Evolutionary conservation across 2,797 vertebrate genomes (phyloP), one percentile per base, ranked within the genome.

Genomic region (Falco naumanni): DNA sequence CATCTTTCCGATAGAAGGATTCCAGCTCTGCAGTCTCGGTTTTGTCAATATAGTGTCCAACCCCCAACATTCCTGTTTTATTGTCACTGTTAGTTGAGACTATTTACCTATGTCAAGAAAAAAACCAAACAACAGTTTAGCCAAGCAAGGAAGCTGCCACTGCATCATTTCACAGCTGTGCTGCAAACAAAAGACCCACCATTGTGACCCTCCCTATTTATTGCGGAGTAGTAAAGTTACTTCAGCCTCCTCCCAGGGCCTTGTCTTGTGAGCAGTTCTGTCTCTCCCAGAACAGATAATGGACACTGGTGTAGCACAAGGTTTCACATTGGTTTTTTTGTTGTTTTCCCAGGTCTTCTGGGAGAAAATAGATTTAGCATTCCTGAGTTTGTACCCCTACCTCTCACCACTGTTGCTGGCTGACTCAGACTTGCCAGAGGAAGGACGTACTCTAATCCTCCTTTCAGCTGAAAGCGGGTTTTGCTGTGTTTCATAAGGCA

Each of bases 1-100:
- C 72, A 85, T 95, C 84, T 92, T 94, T 86, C 75, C 74, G 71
- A 34, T 57, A 79, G 80, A 12, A 92, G 47, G 39, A 93, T 95
- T 95, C 69, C 53, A 93, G 70, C 19, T 48, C 43, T 87, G 68
- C 68, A 92, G 53, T 84, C 56, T 91, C 75, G 33, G 41, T 87
- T 90, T 95, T 90, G 77, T 90, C 80, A 74, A 89, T 95, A 87
- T 13, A 84, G 26, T 37, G 15, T 39, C 45, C 79, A 95, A 13
- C 11, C 7, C 33, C 56, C 90, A 80, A 47, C 43, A 75, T 70
- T 39, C 37, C 13, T 76, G 10, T 51, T 85, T 96, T 89, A 82
- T 89, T 96, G 39, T 56, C 74, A 86, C 45, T 4, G 4, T 60
- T 69, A 80, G 59, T 87, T 83, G 37, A 84, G 26, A 65, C 18